Evolutionary conservation across 2,888 invertebrate species (phyloP), one percentile per base, ranked within the genome.

Genomic region (Andrena fulva): DNA sequence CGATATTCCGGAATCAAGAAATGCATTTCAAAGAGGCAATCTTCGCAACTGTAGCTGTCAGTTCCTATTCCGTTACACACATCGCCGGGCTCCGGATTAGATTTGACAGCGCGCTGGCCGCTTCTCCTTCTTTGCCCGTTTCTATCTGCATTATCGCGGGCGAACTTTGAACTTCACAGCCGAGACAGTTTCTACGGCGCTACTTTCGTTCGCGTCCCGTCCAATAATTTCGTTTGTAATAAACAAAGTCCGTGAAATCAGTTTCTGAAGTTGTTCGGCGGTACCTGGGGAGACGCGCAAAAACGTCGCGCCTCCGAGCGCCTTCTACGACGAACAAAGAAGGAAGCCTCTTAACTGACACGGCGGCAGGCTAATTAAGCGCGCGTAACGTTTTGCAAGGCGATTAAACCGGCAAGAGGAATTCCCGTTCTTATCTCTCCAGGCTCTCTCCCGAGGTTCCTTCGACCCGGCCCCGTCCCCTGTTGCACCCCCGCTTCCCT

Each of bases 361-460:
- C 63, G 60, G 68, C 59, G 77, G 79, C 72, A 56, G 77, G 66
- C 75, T 87, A 87, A 87, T 87, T 88, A 84, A 84, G 75, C 79
- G 77, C 86, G 66, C 56, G 83, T 77, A 79, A 85, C 79, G 75
- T 87, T 88, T 81, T 77, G 75, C 77, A 75, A 80, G 74, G 68
- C 80, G 87, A 87, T 87, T 85, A 87, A 87, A 64, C 80, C 70
- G 62, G 77, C 78, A 68, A 64, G 73, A 72, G 80, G 75, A 85
- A 84, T 82, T 82, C 59, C 12, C 63, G 76, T 75, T 85, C 82
- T 85, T 86, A 79, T 67, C 79, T 77, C 66, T 29, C 31, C 70
- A 50, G 62, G 67, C 31, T 77, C 77, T 74, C 77, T 69, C 67
- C 56, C 35, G 50, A 56, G 72, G 29, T 68, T 29, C 6, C 31